Evolutionary conservation across 1,140 invertebrate genomes (phyloP), one percentile per base, ranked within the genome.

Genomic region (Carposina sasakii): DNA sequence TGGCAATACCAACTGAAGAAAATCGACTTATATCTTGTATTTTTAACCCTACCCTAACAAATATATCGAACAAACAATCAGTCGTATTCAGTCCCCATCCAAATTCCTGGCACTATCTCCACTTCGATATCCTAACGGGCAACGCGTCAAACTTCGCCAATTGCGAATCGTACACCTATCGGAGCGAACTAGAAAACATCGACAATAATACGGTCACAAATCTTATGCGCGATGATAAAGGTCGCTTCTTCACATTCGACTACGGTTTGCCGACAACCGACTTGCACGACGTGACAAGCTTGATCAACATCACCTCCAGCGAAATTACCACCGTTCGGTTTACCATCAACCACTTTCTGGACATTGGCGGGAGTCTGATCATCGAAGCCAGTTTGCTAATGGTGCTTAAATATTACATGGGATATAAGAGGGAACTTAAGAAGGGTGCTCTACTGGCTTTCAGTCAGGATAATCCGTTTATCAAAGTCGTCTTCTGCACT

Each of bases 221-320:
- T n/a, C 71, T 93, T 34, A 82, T 89, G 52, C 84, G 90, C n/a
- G 90, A 90, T 53, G 88, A 90, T 1, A 88, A 88, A 57, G 87
- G 89, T 12, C 88, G 91, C 34, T 92, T 91, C 60, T 93, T 93
- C 60, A 83, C 89, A 9, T 93, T 90, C 57, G 90, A 91, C 23
- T 93, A 90, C 56, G 90, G 91, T 49, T 68, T 92, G 47, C 71
- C 89, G 0, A 77, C 84, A 0, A 86, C 86, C 30, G 68, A 66
- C 28, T 86, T 91, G 41, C 87, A 88, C 52, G 71, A 90, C 43
- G 86, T 89, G 20, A 87, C 90, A 0, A 86, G 86, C 21, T 63
- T 90, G 1, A 70, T 93, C 0, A 93, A 92, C 64, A 52, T 93
- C 5, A 90, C 90, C 0, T 86, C 85, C 0, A 75, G 86, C 23